A percentile compares a stretch with the other conserved stretches of the same genome.
Evolutionary conservation across 1,140 invertebrate species (phyloP).

Genomic region (Cydia pomonella): DNA sequence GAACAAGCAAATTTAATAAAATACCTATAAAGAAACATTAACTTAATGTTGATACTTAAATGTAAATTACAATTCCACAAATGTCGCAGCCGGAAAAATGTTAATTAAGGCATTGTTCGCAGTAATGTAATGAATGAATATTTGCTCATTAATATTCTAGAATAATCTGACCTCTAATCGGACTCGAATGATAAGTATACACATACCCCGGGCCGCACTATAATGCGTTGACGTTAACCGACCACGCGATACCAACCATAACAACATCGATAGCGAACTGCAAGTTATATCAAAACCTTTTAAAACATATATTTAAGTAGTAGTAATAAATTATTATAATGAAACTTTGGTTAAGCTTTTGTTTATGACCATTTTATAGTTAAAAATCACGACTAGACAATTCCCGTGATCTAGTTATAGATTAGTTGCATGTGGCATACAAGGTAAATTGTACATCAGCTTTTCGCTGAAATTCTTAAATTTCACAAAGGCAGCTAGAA

Average conservation of each 20-base stretch:
- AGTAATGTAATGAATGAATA: neutral
- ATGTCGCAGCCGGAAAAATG: neutral
- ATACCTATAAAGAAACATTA: neutral
- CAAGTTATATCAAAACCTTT: neutral
- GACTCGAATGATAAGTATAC: slow-evolving; percentile 29
- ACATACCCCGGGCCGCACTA: neutral
- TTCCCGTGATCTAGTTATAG: neutral
- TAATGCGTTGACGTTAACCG: neutral
- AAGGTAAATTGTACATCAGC: neutral
- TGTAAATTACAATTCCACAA: slow-evolving; percentile 1
- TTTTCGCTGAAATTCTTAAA: neutral
- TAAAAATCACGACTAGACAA: slow-evolving; percentile 8
- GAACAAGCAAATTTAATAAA: neutral
- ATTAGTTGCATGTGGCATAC: neutral
- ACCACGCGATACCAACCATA: neutral
- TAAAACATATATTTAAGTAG: neutral
- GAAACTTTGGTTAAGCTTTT: neutral
- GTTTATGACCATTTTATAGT: neutral
- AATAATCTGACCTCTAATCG: neutral
- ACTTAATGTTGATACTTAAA: neutral
- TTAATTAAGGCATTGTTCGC: slow-evolving; percentile 8
- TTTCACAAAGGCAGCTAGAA: neutral
- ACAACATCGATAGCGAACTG: neutral
- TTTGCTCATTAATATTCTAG: slow-evolving; percentile 25
- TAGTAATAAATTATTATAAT: neutral